Conservation (phyloP, 2,888 invertebrate species). For the Rapana venosa region DNA sequence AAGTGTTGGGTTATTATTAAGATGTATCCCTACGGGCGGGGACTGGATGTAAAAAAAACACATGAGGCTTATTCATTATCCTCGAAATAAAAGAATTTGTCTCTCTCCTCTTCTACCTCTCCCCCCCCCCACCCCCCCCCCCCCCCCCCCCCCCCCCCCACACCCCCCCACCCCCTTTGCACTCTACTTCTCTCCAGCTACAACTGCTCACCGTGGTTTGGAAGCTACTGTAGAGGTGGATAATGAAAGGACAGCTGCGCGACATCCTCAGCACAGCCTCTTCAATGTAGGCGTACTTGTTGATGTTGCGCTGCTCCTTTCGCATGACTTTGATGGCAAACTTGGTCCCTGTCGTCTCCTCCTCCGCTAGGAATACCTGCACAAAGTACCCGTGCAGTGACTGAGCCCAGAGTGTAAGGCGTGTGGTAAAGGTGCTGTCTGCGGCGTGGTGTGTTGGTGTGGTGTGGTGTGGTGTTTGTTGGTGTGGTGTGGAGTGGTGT, state of each 20-base stretch:
- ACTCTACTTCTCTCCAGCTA: not conserved
- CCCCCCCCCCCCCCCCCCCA: not conserved
- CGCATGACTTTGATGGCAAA: conserved; percentile 33
- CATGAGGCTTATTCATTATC: too few species aligned
- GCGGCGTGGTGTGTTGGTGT: too few species aligned
- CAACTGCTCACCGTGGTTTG: conserved; percentile 30
- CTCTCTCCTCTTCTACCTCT: not conserved
- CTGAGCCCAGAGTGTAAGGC: too few species aligned
- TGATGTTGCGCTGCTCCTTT: conserved; percentile 38
- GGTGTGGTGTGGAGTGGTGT: too few species aligned
- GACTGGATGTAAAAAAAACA: too few species aligned
- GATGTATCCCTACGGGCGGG: too few species aligned
- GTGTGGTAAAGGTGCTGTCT: too few species aligned
- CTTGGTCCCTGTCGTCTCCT: conserved; percentile 8
- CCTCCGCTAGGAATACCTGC: conserved; percentile 36
- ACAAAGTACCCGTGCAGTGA: not conserved
- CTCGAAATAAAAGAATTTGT: too few species aligned
- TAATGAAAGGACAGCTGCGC: conserved; percentile 35
- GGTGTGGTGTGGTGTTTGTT: too few species aligned
- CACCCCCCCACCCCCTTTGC: not conserved
- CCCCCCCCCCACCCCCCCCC: not conserved
- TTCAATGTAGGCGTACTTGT: conserved; percentile 41
- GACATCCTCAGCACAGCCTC: conserved; percentile 29
- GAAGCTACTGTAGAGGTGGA: conserved; percentile 40
- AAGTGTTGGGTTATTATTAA: too few species aligned